Base-by-base conservation (phyloP, 2,113 vertebrate species). In the Reinhardtius hippoglossoides region DNA sequence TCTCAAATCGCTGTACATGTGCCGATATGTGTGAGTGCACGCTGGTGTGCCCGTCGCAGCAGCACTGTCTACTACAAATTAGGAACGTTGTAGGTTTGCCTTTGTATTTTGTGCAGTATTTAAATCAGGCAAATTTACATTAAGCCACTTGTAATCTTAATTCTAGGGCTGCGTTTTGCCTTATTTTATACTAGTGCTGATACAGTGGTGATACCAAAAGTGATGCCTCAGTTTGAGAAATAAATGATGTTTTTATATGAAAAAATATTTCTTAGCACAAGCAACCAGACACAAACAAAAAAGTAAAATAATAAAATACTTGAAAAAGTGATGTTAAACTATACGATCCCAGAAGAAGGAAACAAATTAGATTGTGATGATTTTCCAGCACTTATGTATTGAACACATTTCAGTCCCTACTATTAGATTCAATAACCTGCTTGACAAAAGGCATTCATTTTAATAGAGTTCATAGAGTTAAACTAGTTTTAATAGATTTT, bases 1-100 rank as follows among this genome's bases (percentile, higher is more conserved):
- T 95, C 52, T 91, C 71, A 69, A 68, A 50, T 54, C 6, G n/a
- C 69, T 90, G 3, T 56, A 85, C 83, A 70, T 91, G 83, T 89
- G 87, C 78, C 84, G 75, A 84, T 79, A 67, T 88, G 70, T 83
- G 68, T 71, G 62, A 63, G 67, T 68, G 55, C 54, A 13, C 58
- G 24, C 18, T 46, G 46, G 42, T 69, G 71, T 40, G 59, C 59
- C 20, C 27, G 42, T 26, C 40, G 55, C 15, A 62, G 27, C 52
- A 60, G 50, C n/a, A 31, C 48, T 46, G 1, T 57, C 50, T 31
- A 31, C 31, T 31, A 31, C 31, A 31, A 31, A 31, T 31, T 31
- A 7, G 5, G 31, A 31, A 31, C 31, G 31, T 31, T 31, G 5
- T 31, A 31, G 7, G 31, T 31, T 31, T 31, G 31, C 31, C 31